A percentile compares a stretch with the other conserved stretches of the same genome.
These are phyloP conservation scores for Crypturellus undulatus DNA, from an alignment of 2,113 vertebrate species.

Conservation along the genomic window DNA sequence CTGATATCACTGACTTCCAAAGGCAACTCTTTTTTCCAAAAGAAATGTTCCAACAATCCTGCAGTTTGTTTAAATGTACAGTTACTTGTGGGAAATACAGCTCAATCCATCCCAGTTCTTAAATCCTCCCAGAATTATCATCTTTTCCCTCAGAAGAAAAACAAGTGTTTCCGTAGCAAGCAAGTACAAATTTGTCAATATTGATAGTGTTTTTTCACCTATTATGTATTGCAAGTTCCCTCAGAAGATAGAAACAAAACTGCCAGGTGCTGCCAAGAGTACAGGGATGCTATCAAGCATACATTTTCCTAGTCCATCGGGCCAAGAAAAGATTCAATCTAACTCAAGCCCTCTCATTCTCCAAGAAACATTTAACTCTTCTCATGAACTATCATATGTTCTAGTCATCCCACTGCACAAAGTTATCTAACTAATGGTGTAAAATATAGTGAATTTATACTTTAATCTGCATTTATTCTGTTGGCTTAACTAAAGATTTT, in stretches of 20 bases:
- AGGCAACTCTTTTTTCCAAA: slow-evolving; percentile 7
- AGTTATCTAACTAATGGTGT: not conserved
- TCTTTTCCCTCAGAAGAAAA: slow-evolving; percentile 12
- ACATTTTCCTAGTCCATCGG: slow-evolving; percentile 44
- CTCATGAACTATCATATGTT: not conserved
- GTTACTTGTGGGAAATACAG: slow-evolving; percentile 27
- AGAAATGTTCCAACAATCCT: slow-evolving; percentile 11
- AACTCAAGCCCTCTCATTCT: slow-evolving; percentile 26
- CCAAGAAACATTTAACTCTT: slow-evolving; percentile 51
- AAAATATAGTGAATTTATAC: not conserved
- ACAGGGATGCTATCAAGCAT: slow-evolving; percentile 41
- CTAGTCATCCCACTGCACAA: not conserved
- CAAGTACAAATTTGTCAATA: slow-evolving; percentile 60
- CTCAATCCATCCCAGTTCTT: not conserved
- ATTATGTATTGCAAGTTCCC: slow-evolving; percentile 51
- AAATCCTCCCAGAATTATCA: slow-evolving; percentile 51
- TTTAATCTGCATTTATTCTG: not conserved
- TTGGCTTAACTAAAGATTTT: slow-evolving; percentile 22
- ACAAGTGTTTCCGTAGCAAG: slow-evolving; percentile 42
- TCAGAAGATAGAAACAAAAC: slow-evolving; percentile 60
- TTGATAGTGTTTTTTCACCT: slow-evolving; percentile 55
- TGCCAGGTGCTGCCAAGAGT: slow-evolving; percentile 51
- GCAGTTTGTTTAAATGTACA: slow-evolving; percentile 2
- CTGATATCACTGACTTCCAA: not conserved
- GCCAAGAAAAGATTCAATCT: slow-evolving; percentile 56